Percentiles rank a stretch among this genome's conserved stretches.
These are phyloP conservation scores for Episyrphus balteatus DNA, from an alignment of 1,140 invertebrate species.

Conservation along the genomic window DNA sequence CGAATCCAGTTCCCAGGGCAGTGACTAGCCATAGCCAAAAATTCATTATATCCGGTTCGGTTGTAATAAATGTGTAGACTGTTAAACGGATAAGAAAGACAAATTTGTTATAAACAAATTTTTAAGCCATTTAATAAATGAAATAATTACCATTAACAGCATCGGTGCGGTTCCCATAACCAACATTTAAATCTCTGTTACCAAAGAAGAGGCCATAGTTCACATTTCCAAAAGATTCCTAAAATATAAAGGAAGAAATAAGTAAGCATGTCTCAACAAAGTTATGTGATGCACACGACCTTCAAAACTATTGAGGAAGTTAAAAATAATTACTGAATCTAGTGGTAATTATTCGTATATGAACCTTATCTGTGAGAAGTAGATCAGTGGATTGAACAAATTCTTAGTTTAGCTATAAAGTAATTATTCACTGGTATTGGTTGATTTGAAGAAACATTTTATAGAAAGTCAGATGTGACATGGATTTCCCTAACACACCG, in stretches of 20 bases:
- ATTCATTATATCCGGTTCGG: constrained; percentile 24
- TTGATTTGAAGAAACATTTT: too few species aligned
- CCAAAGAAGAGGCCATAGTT: constrained; percentile 78
- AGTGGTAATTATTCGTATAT: too few species aligned
- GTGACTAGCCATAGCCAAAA: constrained; percentile 33
- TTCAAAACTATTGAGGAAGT: too few species aligned
- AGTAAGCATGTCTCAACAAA: too few species aligned
- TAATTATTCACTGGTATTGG: too few species aligned
- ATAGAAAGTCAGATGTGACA: too few species aligned
- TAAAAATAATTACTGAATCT: too few species aligned
- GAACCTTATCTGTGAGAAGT: too few species aligned
- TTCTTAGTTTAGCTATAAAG: too few species aligned
- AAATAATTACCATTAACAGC: constrained; percentile 19
- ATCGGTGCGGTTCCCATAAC: constrained; percentile 61
- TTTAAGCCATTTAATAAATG: background rate
- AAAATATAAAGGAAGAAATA: background rate
- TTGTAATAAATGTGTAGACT: constrained; percentile 29
- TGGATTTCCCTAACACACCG: too few species aligned
- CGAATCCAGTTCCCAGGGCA: constrained; percentile 30
- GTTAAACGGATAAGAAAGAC: background rate
- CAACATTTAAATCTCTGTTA: constrained; percentile 68
- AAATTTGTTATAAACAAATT: background rate
- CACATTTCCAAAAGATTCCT: constrained; percentile 62
- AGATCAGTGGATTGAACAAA: too few species aligned
- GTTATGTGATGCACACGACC: too few species aligned